Percentiles rank a stretch among this genome's conserved stretches.
phyloP scores from a whole-genome alignment of 1,140 invertebrate species.

The Popillia japonica region DNA sequence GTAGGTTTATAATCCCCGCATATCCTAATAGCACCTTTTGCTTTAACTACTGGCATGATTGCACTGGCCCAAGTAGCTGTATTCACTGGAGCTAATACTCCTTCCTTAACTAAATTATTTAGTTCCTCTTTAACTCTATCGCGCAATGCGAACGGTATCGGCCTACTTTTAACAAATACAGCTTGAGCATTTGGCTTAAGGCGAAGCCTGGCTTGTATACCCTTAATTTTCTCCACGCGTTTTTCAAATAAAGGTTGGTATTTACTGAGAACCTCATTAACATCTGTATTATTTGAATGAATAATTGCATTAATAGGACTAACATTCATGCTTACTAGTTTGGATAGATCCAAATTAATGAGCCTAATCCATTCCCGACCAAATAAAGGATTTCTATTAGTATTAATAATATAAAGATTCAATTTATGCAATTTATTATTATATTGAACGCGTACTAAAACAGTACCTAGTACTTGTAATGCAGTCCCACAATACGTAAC shows the following conservation, averaged over 20 bases:
- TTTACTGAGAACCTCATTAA: conserved; percentile 5
- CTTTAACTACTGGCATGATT: conserved; percentile 6
- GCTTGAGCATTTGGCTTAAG: neutral
- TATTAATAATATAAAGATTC: conserved; percentile 16
- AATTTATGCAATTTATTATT: neutral
- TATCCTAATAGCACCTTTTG: conserved; percentile 22
- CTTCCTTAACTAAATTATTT: neutral
- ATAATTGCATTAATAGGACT: neutral
- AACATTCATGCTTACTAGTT: neutral
- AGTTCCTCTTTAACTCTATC: neutral
- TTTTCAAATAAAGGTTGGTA: conserved; percentile 31
- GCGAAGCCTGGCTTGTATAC: neutral
- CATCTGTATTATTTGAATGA: neutral
- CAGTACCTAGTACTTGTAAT: conserved; percentile 34
- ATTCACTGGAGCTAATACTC: neutral
- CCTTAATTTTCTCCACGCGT: neutral
- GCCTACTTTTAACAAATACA: conserved; percentile 11
- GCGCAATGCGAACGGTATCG: neutral
- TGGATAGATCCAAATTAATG: neutral
- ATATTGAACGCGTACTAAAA: conserved; percentile 13
- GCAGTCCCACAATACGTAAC: conserved; percentile 16
- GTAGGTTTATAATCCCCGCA: conserved; percentile 46
- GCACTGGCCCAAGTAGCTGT: neutral
- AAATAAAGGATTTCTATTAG: neutral
- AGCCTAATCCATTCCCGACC: conserved; percentile 18